Evolutionary conservation across 2,113 vertebrate species (phyloP).

Genomic region (Accipiter virgatus): DNA sequence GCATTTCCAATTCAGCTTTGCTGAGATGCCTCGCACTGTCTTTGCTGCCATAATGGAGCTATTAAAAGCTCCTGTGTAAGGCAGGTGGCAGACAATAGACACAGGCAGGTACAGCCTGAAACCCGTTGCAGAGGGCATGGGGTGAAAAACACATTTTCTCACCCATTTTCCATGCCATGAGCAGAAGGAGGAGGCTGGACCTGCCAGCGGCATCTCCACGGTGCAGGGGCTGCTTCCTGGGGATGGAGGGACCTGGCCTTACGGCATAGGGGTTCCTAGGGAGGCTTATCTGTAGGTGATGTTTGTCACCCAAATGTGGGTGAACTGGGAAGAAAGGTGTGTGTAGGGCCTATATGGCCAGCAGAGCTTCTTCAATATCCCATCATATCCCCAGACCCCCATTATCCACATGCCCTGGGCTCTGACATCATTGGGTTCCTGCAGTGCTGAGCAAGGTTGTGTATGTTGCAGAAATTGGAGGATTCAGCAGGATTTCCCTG

Average conservation of each 20-base stretch:
- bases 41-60: background rate
- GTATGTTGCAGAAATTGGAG: background rate
- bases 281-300: background rate
- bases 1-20: background rate
- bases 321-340: background rate
- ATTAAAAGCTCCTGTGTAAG: background rate
- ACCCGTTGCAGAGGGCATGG: background rate
- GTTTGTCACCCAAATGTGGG: background rate
- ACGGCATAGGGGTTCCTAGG: background rate
- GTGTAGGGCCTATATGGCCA: background rate
- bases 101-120: background rate
- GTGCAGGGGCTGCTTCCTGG: background rate
- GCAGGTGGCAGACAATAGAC: background rate
- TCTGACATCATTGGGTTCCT: rapidly evolving
- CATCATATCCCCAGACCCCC: background rate
- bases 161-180: background rate
- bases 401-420: rapidly evolving
- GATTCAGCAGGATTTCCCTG: background rate
- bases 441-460: rapidly evolving
- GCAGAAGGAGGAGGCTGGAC: background rate
- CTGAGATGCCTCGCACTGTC: background rate
- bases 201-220: background rate
- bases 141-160: background rate
- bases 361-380: background rate
- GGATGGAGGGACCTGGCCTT: background rate